Percentiles rank a stretch among this genome's conserved stretches.
Conservation (phyloP, 2,113 vertebrate species). For the Acrocephalus kingi region DNA sequence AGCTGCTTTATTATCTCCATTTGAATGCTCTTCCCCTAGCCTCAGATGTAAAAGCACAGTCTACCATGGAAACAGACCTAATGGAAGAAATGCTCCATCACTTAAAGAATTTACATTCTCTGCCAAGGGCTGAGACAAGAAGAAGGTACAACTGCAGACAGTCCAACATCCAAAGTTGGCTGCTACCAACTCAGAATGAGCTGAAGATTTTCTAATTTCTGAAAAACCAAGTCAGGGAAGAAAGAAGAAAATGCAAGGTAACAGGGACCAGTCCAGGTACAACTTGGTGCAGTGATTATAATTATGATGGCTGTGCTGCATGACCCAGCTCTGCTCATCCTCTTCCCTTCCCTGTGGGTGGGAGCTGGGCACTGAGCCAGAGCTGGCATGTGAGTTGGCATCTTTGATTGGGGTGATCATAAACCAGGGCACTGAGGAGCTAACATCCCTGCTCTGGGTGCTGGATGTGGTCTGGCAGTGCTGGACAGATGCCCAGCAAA, state of each 20-base stretch:
- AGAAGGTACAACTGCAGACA: neutral
- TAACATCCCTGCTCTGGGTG: neutral
- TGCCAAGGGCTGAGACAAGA: neutral
- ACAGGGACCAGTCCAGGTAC: neutral
- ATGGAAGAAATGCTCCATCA: neutral
- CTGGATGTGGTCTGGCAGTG: neutral
- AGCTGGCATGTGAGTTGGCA: neutral
- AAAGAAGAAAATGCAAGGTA: neutral
- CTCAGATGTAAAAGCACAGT: neutral
- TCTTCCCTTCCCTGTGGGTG: neutral
- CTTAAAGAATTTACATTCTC: neutral
- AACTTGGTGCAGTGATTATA: neutral
- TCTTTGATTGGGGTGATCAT: neutral
- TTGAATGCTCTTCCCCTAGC: neutral
- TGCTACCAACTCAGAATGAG: neutral
- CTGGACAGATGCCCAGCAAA: neutral
- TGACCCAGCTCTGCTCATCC: neutral
- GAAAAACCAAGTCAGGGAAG: neutral
- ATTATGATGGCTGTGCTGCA: neutral
- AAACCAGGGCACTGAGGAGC: neutral
- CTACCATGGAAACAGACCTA: neutral
- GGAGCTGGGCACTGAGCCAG: neutral
- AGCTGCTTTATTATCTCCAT: neutral
- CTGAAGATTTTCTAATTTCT: neutral
- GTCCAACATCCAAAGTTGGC: neutral